Evolutionary conservation across 2,888 invertebrate species (phyloP).

Genomic region (Drosophila trichaetosa): DNA sequence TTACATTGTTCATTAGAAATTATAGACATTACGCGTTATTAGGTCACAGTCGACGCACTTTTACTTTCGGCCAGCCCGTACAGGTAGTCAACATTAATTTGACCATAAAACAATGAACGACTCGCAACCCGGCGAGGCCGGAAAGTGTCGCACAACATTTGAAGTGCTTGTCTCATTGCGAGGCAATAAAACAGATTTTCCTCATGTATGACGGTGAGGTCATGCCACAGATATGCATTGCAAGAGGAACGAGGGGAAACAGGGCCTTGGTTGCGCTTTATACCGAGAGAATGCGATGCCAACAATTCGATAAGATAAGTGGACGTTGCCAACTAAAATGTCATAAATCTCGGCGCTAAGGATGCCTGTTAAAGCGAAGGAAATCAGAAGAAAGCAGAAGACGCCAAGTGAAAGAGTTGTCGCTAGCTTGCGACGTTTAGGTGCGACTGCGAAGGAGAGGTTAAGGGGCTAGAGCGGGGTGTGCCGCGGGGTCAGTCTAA

Average conservation of each 20-base stretch:
- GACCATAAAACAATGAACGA: constrained; percentile 46
- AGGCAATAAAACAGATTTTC: constrained; percentile 51
- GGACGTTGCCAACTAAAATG: constrained; percentile 84
- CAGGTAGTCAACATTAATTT: constrained; percentile 70
- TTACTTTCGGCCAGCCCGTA: constrained; percentile 57
- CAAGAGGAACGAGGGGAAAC: constrained; percentile 8
- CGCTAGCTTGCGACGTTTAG: constrained; percentile 63
- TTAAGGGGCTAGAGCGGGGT: neutral
- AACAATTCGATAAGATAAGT: constrained; percentile 85
- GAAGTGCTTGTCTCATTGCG: constrained; percentile 49
- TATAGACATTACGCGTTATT: constrained; percentile 61
- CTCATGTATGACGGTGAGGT: constrained; percentile 52
- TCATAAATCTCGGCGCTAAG: constrained; percentile 85
- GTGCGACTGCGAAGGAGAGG: constrained; percentile 17
- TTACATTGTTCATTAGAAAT: constrained; percentile 30
- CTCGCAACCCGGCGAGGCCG: constrained; percentile 12
- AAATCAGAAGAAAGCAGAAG: constrained; percentile 58
- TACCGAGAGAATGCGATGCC: constrained; percentile 76
- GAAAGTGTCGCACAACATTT: constrained; percentile 44
- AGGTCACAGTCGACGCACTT: constrained; percentile 66
- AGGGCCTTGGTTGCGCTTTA: constrained; percentile 21
- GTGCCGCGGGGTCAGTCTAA: constrained; percentile 44
- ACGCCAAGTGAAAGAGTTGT: constrained; percentile 66
- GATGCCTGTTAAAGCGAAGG: constrained; percentile 78
- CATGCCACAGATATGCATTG: constrained; percentile 68